Evolutionary conservation across 2,797 vertebrate genomes (phyloP), one percentile per base, ranked within the genome.

Genomic region (Coluber constrictor): DNA sequence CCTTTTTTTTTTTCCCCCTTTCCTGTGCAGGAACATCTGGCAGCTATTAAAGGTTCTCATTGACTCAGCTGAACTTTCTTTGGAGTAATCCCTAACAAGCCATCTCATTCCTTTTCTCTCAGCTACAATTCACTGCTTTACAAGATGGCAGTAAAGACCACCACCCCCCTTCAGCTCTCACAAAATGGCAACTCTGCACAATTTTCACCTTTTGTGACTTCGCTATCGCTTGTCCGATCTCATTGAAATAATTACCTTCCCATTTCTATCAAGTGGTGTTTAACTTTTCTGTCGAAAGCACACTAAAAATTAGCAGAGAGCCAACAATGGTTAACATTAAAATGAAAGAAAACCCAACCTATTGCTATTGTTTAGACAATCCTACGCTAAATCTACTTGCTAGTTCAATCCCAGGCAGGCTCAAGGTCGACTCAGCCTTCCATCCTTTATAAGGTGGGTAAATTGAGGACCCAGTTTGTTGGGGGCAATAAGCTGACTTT

Each of bases 201-300:
- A 57, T 87, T 94, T 93, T 89, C 56, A 61, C 54, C 4, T n/a
- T 93, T 93, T 37, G 63, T 86, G 55, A 18, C 5, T 47, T 92
- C 74, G 18, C 9, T 94, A 90, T 93, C 66, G 47, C 90, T 94
- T 57, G 83, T 43, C 70, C 27, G 90, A 37, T 87, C 87, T 95
- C 92, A 94, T 63, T 94, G 90, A 93, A 93, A 66, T 63, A 43
- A 93, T 93, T 92, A 92, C 12, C 13, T 90, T 66, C 29, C n/a
- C 37, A 94, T 88, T 88, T 13, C 57, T 20, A 91, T 95, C 47
- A 59, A 66, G 59, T 88, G 1, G 0, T 37, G 23, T 92, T 95
- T 70, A 12, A 32, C 86, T 90, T 94, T 94, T 95, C 94, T 47
- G 92, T 9, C 37, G 25, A 91, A 61, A 87, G 56, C 37, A 90